Evolutionary conservation across 2,888 invertebrate species (phyloP), one percentile per base, ranked within the genome.

Genomic region (Meiosimyza decipiens): DNA sequence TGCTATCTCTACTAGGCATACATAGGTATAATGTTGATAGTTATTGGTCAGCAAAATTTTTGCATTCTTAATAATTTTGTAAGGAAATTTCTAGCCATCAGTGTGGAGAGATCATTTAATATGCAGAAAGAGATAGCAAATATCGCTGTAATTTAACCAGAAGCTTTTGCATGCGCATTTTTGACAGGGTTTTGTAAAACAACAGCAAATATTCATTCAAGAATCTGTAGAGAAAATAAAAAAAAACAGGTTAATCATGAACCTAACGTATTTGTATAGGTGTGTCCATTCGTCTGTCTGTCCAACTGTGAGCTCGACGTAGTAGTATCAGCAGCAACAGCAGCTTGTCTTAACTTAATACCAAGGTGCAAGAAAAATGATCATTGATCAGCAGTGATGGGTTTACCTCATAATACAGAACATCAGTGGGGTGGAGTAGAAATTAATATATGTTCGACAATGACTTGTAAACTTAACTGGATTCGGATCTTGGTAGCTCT

Each of bases 321-420:
- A 6, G 40, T 40, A 40, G 40, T 40, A 28, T 0, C 28, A 40
- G 40, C 9, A 40, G 9, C 18, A 49, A 6, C 22, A 22, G 22
- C 51, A 51, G 64, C 22, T 64, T 18, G 28, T 33, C 11, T 33
- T 28, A 28, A 62, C 40, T 33, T 15, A 67, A 50, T 15, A 40
- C 64, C 18, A 22, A 55, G 67, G 55, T 55, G 67, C 67, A 67
- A 67, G 47, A 67, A 57, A 64, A 57, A 57, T 67, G 57, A 67
- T 57, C 57, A 18, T 18, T 18, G 67, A 47, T 67, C 67, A 22
- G 55, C 13, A 67, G 67, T 49, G 67, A 22, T 9, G 15, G 50
- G 6, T 40, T 40, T 40, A 9, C 40, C 40, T 40, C 40, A 40
- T 40, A 40, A 40, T 40, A 40, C 40, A 40, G 9, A 40, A 40